Percentiles rank a stretch among this genome's conserved stretches.
Conservation (phyloP, 1,140 invertebrate genomes). For the Proales similis region DNA sequence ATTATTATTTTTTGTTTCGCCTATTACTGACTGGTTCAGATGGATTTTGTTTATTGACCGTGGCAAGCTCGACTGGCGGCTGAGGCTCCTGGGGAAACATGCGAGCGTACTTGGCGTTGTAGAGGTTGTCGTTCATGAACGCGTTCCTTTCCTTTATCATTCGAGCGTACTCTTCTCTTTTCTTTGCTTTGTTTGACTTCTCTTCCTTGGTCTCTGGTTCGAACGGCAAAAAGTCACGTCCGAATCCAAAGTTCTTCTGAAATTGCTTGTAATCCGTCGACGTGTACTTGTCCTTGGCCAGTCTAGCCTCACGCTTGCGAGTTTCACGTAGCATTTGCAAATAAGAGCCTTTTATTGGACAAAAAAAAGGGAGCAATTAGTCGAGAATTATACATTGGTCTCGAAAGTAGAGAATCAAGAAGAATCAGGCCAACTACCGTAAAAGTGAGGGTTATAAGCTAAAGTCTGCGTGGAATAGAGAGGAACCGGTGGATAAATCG, state of each 20-base stretch:
- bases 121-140: too few relatives aligned
- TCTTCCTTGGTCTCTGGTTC: conserved; percentile 27
- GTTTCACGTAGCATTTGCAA: conserved; percentile 12
- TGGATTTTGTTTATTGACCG: too few relatives aligned
- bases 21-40: too few relatives aligned
- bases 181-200: conserved; percentile 30
- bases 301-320: conserved; percentile 11
- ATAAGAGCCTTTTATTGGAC: conserved; percentile 30
- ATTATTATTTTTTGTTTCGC: too few relatives aligned
- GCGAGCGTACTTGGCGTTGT: too few relatives aligned
- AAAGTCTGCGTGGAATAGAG: too few relatives aligned
- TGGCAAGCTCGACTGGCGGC: too few relatives aligned
- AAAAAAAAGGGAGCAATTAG: background rate
- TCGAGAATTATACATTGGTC: background rate
- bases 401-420: too few relatives aligned
- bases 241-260: conserved; percentile 36
- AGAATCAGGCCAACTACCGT: too few relatives aligned
- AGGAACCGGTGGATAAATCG: too few relatives aligned
- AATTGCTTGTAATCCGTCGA: conserved; percentile 24
- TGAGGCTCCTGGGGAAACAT: too few relatives aligned
- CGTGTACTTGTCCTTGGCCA: conserved; percentile 36
- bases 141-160: conserved; percentile 26
- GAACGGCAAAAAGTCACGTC: conserved; percentile 27
- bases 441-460: too few relatives aligned
- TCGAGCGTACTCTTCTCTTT: conserved; percentile 23